Evolutionary conservation across 2,888 invertebrate species (phyloP).

Genomic region (Eurois occulta): DNA sequence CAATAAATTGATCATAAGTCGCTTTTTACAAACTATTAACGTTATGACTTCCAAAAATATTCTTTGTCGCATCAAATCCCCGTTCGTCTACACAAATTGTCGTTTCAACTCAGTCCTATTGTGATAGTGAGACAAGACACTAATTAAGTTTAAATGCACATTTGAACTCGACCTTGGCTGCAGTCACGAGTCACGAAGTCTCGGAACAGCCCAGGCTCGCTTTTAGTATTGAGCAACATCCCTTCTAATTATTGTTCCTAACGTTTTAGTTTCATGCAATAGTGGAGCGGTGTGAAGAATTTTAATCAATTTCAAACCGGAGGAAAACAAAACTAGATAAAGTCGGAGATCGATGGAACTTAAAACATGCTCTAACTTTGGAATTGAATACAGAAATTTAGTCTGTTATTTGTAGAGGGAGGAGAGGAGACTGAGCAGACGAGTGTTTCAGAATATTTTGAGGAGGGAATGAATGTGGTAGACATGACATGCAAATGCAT

Average conservation of each 20-base stretch:
- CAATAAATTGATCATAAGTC: neutral
- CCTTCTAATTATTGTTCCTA: slow-evolving; percentile 76
- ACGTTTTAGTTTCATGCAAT: slow-evolving; percentile 52
- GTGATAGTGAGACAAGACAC: slow-evolving; percentile 57
- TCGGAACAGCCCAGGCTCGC: slow-evolving; percentile 53
- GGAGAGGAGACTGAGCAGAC: neutral
- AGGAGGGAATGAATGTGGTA: neutral
- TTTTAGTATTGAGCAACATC: slow-evolving; percentile 71
- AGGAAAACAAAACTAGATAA: slow-evolving; percentile 15
- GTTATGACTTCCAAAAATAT: neutral
- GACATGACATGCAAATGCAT: neutral
- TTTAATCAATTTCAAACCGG: slow-evolving; percentile 24
- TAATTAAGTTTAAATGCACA: slow-evolving; percentile 73
- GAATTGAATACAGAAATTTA: neutral
- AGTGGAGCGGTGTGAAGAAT: slow-evolving; percentile 32
- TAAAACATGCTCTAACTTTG: slow-evolving; percentile 1
- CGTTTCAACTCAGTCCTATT: slow-evolving; percentile 35
- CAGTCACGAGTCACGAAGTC: slow-evolving; percentile 72
- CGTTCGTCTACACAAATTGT: slow-evolving; percentile 8
- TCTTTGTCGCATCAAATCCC: neutral
- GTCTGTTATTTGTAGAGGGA: neutral
- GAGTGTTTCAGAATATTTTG: neutral
- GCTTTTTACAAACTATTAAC: neutral
- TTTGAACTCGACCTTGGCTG: slow-evolving; percentile 73
- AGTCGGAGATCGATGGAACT: neutral